Evolutionary conservation across 2,113 vertebrate species (phyloP), one percentile per base, ranked within the genome.

Genomic region (Takifugu flavidus): DNA sequence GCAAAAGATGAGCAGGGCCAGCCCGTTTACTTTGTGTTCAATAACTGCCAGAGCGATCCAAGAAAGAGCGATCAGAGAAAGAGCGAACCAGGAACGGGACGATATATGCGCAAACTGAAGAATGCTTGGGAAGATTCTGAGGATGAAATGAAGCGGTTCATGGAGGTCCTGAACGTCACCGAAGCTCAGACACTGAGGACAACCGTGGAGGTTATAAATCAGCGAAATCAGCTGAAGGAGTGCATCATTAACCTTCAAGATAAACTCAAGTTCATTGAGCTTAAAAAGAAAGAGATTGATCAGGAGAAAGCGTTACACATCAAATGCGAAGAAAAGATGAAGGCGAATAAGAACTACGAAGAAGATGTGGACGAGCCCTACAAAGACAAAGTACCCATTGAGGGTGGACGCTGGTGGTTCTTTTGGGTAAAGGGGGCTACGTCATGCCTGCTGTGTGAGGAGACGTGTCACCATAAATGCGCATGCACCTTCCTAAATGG

Each of bases 391-490:
- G 10, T 25, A 20, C 0, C 1, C 0, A 45, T 49, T 1, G 3
- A 8, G 13, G 46, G 55, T 26, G 42, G 28, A 25, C 14, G 1
- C 2, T 34, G 39, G 44, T 31, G 14, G 5, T 47, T 47, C 13
- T n/a, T 47, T 10, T 47, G 46, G 10, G 1, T 6, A 10, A 5
- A 29, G 49, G 43, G 20, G 56, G 70, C 53, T 8, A 42, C 57
- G n/a, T n/a, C 25, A 49, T 73, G 70, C 29, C 25, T 0, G 6
- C 12, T 25, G 5, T 73, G 70, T 27, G 1, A 73, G 4, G 70
- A 73, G 47, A 57, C 39, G 42, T 67, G 65, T 55, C 65, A 67
- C 57, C 13, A 44, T 29, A 31, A 55, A 14, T 13, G 26, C 8
- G 8, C 20, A 20, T 49, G 58, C 54, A 14, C 3, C 13, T 1